Conservation (phyloP, 2,888 invertebrate species). For the Crepidodera aurea region DNA sequence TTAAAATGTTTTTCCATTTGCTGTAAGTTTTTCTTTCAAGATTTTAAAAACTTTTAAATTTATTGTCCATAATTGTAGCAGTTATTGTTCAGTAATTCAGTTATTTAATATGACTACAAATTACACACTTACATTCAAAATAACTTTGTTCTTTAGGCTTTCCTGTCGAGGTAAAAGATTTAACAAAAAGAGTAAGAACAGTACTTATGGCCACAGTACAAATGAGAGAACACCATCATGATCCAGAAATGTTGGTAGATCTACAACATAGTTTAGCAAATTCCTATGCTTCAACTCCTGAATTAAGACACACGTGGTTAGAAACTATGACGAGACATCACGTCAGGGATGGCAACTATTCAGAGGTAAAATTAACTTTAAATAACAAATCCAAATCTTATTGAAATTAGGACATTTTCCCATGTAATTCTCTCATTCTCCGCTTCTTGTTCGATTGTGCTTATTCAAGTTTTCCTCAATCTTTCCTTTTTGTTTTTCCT, state of each 20-base stretch:
- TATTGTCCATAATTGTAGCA: too few relatives aligned
- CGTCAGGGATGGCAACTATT: constrained; percentile 80
- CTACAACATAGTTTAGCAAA: constrained; percentile 91
- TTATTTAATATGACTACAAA: too few relatives aligned
- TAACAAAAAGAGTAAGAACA: constrained; percentile 91
- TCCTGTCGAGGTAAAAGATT: constrained; percentile 89
- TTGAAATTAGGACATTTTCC: too few relatives aligned
- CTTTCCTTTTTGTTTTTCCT: too few relatives aligned
- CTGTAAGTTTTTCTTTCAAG: too few relatives aligned
- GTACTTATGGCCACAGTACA: constrained; percentile 95
- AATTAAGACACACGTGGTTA: constrained; percentile 94
- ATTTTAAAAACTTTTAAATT: too few relatives aligned
- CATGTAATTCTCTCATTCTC: too few relatives aligned
- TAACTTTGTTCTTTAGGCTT: constrained; percentile 69
- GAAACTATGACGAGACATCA: constrained; percentile 92
- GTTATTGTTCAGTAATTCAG: too few relatives aligned
- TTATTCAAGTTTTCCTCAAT: too few relatives aligned
- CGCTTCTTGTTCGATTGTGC: too few relatives aligned
- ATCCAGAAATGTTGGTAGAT: constrained; percentile 91
- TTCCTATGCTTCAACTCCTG: constrained; percentile 93
- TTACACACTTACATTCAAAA: too few relatives aligned
- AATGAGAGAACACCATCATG: constrained; percentile 88
- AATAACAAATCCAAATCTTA: not conserved
- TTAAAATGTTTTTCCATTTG: too few relatives aligned
- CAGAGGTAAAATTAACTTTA: constrained; percentile 71